phyloP scores from a whole-genome alignment of 2,113 vertebrate species.

The Tachuris rubrigastra region DNA sequence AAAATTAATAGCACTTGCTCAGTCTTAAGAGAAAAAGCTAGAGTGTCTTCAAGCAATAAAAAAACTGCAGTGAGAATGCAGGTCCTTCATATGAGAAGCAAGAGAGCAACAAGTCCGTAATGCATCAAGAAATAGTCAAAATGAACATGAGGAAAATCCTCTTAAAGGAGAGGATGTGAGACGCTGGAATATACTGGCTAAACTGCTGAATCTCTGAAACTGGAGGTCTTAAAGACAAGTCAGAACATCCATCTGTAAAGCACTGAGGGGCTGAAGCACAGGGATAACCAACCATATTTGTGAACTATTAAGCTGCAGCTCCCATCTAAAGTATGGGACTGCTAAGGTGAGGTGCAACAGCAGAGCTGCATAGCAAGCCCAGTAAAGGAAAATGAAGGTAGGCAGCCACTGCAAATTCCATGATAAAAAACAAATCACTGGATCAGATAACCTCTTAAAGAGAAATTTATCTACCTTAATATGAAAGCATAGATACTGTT shows the following conservation, averaged over 20 bases:
- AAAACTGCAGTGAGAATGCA: background rate
- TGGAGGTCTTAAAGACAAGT: background rate
- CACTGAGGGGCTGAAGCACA: background rate
- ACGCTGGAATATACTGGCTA: background rate
- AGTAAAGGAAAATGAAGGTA: background rate
- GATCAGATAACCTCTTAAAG: background rate
- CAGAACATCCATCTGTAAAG: background rate
- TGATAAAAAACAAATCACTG: background rate
- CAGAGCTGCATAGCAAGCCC: fast-evolving
- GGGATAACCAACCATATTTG: background rate
- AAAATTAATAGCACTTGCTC: background rate
- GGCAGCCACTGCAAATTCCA: background rate
- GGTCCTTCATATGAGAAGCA: background rate
- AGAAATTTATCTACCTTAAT: background rate
- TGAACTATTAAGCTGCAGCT: background rate
- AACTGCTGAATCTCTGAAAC: background rate
- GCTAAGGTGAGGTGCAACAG: background rate
- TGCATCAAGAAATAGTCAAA: background rate
- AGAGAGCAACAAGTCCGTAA: background rate
- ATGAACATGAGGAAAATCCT: background rate
- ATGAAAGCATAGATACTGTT: background rate
- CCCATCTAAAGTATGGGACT: background rate
- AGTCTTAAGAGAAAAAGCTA: background rate
- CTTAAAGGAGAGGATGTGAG: background rate
- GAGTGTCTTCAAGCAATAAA: background rate